Evolutionary conservation across 1,140 invertebrate genomes (phyloP).

Genomic region (Diabrotica undecimpunctata): DNA sequence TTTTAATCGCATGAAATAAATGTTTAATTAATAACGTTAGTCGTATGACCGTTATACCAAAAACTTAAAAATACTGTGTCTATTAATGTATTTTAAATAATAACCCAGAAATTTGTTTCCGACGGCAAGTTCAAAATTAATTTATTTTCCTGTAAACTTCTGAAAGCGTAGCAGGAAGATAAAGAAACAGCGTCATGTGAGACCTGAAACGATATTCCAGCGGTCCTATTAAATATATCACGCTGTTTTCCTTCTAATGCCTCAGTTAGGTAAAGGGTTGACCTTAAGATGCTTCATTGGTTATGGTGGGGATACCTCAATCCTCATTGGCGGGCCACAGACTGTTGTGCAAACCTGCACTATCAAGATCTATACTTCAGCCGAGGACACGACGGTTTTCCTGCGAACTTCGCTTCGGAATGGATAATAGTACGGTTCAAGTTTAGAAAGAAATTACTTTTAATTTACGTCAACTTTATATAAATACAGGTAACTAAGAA

Average conservation of each 20-base stretch:
- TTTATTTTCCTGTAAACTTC: too few relatives aligned
- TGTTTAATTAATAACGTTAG: too few relatives aligned
- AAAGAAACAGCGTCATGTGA: too few relatives aligned
- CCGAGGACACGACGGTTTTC: conserved; percentile 16
- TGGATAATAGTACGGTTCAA: background rate
- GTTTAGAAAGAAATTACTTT: background rate
- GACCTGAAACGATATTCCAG: conserved; percentile 20
- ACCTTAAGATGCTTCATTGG: conserved; percentile 45
- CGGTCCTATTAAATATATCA: conserved; percentile 27
- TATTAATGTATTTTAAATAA: too few relatives aligned
- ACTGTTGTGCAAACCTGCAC: conserved; percentile 41
- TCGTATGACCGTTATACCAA: too few relatives aligned
- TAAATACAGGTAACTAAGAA: background rate
- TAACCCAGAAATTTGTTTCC: too few relatives aligned
- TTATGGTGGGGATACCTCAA: conserved; percentile 43
- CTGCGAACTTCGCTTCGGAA: conserved; percentile 5
- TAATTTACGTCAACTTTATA: background rate
- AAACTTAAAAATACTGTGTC: too few relatives aligned
- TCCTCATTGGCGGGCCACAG: conserved; percentile 45
- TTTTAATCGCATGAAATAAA: too few relatives aligned
- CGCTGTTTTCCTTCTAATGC: conserved; percentile 20
- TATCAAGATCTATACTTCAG: conserved; percentile 44
- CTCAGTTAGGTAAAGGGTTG: conserved; percentile 38
- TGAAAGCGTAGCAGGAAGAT: too few relatives aligned
- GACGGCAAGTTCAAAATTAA: too few relatives aligned